Evolutionary conservation across 2,888 invertebrate genomes (phyloP).

Genomic region (Seira sanloemensis): DNA sequence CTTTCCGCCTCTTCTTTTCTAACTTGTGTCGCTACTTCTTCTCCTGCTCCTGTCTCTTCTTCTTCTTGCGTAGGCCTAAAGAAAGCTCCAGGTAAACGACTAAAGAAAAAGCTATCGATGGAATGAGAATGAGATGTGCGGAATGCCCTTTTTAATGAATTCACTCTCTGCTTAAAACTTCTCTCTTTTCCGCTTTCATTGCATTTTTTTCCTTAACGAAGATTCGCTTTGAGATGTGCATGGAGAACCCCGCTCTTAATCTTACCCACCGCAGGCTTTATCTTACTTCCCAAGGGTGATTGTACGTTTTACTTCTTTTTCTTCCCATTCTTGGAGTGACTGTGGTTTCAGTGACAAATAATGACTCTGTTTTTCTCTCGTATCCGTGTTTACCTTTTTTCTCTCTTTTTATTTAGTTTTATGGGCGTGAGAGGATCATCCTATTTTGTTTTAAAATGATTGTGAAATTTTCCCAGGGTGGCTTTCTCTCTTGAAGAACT

Average conservation of each 20-base stretch:
- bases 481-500: not conserved
- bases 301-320: not conserved
- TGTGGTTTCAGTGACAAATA: not conserved
- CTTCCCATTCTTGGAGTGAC: not conserved
- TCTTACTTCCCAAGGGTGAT: not conserved
- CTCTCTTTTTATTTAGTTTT: not conserved
- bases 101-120: slow-evolving; percentile 6
- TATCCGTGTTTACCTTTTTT: not conserved
- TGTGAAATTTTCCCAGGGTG: not conserved
- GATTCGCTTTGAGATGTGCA: not conserved
- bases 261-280: not conserved
- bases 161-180: not conserved
- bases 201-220: not conserved
- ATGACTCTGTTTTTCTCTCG: not conserved
- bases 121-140: not conserved
- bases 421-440: not conserved
- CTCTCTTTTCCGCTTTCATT: not conserved
- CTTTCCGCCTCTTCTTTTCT: slow-evolving; percentile 35
- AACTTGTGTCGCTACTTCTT: slow-evolving; percentile 37
- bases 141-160: not conserved
- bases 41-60: slow-evolving; percentile 26
- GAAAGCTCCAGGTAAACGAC: slow-evolving; percentile 48
- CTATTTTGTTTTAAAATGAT: not conserved
- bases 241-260: not conserved
- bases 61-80: slow-evolving; percentile 32